phyloP scores from a whole-genome alignment of 2,113 vertebrate genomes.

The Variabilichromis moorii region DNA sequence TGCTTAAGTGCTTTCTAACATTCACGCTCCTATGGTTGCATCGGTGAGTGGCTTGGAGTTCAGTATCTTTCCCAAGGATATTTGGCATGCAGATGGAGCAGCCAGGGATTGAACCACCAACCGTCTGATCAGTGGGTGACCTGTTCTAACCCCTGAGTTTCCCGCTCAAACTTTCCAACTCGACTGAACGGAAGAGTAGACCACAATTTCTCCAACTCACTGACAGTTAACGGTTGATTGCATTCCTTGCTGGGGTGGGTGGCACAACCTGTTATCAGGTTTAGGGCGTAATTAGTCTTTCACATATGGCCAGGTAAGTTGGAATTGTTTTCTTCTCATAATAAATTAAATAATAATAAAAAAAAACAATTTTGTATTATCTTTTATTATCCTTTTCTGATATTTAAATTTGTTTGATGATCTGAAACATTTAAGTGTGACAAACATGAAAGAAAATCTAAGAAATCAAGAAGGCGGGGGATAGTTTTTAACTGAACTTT shows the following conservation, averaged over 20 bases:
- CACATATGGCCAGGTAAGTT: not conserved
- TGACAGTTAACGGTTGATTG: not conserved
- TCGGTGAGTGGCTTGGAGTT: accelerated
- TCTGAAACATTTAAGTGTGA: not conserved
- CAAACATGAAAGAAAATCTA: not conserved
- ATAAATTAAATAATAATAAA: accelerated
- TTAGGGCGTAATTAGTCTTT: not conserved
- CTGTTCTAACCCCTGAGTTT: not conserved
- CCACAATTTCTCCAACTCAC: not conserved
- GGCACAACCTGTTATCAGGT: not conserved
- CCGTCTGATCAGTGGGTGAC: accelerated
- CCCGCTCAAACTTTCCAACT: accelerated
- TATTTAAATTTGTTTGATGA: not conserved
- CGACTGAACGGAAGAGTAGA: accelerated
- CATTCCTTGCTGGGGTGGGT: not conserved
- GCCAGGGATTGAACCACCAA: not conserved
- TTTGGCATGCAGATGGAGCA: not conserved
- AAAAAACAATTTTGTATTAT: not conserved
- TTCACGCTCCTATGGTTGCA: not conserved
- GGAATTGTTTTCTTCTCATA: not conserved
- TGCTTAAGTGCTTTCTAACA: not conserved
- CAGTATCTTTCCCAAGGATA: not conserved
- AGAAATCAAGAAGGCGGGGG: not conserved
- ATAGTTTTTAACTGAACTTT: not conserved
- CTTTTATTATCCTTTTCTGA: not conserved